These are phyloP conservation scores for Notospermus geniculatus DNA, from an alignment of 1,140 invertebrate species.

Conservation along the genomic window DNA sequence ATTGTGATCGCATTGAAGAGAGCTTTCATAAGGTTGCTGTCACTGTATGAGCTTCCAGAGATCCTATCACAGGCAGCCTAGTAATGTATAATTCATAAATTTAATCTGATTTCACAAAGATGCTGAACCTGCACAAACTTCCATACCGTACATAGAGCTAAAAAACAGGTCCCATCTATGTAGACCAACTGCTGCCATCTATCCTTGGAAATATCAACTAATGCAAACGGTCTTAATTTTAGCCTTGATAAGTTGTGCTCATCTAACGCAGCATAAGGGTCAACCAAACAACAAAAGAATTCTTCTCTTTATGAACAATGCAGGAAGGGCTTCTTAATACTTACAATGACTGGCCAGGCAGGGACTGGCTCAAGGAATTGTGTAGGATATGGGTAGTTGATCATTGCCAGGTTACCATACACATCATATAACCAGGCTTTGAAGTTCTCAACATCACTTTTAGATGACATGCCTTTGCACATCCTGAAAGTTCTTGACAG, in stretches of 20 bases:
- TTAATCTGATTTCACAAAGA: too few species aligned
- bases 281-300: too few species aligned
- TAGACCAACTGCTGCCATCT: too few species aligned
- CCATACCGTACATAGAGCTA: too few species aligned
- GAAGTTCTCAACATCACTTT: conserved; percentile 55
- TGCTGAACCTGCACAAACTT: too few species aligned
- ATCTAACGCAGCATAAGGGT: too few species aligned
- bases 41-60: conserved; percentile 48
- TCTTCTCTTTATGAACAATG: too few species aligned
- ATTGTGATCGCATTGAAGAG: conserved; percentile 70
- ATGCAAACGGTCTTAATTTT: too few species aligned
- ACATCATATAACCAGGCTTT: conserved; percentile 60
- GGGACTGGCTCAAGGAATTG: conserved; percentile 80
- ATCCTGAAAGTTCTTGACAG: conserved; percentile 33
- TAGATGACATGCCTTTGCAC: conserved; percentile 61
- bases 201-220: too few species aligned
- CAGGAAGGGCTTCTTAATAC: too few species aligned
- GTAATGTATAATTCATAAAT: conserved; percentile 15
- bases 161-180: too few species aligned
- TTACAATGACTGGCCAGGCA: conserved; percentile 75
- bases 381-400: conserved; percentile 86
- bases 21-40: conserved; percentile 60
- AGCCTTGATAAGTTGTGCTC: too few species aligned
- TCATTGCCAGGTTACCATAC: conserved; percentile 82
- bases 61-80: conserved; percentile 64